These are phyloP conservation scores for Halichoerus grypus DNA, from an alignment of 2,113 vertebrate species.

Conservation along the genomic window DNA sequence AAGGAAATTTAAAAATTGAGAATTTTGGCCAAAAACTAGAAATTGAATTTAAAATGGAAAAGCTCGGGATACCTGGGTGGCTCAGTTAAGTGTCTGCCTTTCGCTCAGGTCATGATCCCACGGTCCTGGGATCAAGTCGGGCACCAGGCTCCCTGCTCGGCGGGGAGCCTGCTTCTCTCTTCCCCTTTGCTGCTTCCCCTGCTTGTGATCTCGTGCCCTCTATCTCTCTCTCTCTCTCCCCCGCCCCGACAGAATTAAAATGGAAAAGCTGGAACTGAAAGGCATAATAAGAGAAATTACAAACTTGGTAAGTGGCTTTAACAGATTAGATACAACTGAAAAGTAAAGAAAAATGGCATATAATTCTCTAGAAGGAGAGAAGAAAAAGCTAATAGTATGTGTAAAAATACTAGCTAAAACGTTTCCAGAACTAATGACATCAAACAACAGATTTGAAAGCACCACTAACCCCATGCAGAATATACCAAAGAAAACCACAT, in stretches of 20 bases:
- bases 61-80: not conserved
- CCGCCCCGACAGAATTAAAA: not conserved
- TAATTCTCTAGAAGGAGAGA: not conserved
- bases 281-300: not conserved
- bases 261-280: not conserved
- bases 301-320: not conserved
- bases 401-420: not conserved
- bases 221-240: no score
- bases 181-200: no score
- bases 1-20: not conserved
- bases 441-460: not conserved
- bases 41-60: not conserved
- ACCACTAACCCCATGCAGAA: not conserved
- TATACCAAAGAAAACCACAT: not conserved
- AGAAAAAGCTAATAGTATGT: not conserved
- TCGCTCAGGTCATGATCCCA: no score
- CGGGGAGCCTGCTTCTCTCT: no score
- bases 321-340: not conserved
- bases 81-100: not conserved
- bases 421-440: not conserved
- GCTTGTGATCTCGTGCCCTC: no score
- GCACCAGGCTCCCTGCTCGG: no score
- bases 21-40: not conserved
- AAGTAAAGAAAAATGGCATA: not conserved
- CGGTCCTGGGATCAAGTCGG: no score